Percentiles rank a stretch among this genome's conserved stretches.
Conservation (phyloP, 1,140 invertebrate genomes). For the Ylistrum balloti region DNA sequence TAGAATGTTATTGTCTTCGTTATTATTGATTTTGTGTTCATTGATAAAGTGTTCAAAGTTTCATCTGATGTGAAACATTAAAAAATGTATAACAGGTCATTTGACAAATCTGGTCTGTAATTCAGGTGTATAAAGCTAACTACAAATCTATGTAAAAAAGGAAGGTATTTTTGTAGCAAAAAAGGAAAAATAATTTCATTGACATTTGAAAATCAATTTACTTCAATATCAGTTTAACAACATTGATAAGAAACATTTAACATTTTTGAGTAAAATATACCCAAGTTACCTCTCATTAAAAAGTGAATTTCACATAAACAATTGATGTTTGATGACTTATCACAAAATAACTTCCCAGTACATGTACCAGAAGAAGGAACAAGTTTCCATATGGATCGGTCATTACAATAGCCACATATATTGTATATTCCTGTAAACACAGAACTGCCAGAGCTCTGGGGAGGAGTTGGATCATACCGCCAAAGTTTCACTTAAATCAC, state of each 20-base stretch:
- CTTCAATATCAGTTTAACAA: background rate
- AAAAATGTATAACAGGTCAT: too few species aligned
- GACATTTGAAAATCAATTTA: too few species aligned
- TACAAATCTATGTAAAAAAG: too few species aligned
- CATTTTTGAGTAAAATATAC: background rate
- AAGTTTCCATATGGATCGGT: background rate
- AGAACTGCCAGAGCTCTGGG: background rate
- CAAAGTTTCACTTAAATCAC: background rate
- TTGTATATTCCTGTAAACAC: background rate
- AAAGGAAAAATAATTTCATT: too few species aligned
- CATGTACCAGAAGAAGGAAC: background rate
- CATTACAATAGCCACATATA: background rate
- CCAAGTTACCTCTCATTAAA: background rate
- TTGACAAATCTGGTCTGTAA: too few species aligned
- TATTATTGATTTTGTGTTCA: background rate
- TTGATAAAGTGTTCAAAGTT: background rate
- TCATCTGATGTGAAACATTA: too few species aligned
- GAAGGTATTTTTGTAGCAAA: too few species aligned
- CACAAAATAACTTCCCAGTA: background rate
- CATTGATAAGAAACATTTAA: background rate
- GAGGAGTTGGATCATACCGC: background rate
- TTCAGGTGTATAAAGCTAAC: too few species aligned
- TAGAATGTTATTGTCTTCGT: background rate
- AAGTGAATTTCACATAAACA: background rate
- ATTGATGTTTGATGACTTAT: background rate